phyloP scores from a whole-genome alignment of 2,113 vertebrate species.

The Beaufortia kweichowensis region DNA sequence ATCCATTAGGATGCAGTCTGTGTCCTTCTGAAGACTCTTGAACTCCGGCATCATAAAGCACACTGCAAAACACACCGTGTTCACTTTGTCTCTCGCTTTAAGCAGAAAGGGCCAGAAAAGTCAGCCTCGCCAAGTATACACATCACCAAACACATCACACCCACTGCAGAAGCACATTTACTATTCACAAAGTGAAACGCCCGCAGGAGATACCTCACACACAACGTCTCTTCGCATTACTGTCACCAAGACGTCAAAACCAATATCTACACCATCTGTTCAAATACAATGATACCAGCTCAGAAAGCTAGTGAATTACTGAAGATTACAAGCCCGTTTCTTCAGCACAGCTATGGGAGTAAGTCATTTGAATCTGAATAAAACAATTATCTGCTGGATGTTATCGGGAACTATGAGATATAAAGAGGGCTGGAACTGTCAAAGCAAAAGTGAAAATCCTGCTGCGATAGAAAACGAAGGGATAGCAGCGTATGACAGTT shows the following conservation, averaged over 20 bases:
- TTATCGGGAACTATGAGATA: constrained; percentile 28
- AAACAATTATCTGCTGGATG: constrained; percentile 39
- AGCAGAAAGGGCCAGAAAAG: neutral
- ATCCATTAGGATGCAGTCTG: neutral
- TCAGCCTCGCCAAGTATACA: constrained; percentile 4
- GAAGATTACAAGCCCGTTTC: constrained; percentile 31
- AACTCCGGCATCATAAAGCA: neutral
- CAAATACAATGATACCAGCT: neutral
- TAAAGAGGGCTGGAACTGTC: constrained; percentile 33
- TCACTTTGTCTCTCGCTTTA: constrained; percentile 12
- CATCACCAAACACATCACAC: neutral
- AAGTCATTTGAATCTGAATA: constrained; percentile 28
- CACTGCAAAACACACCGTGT: neutral
- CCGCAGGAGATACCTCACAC: constrained; percentile 8
- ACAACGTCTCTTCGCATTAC: neutral
- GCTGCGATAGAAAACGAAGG: constrained; percentile 25
- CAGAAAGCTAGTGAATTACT: constrained; percentile 19
- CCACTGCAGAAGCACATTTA: neutral
- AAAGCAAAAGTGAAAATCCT: constrained; percentile 22
- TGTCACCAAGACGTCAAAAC: constrained; percentile 14
- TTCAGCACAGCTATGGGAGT: neutral
- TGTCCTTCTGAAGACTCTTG: neutral
- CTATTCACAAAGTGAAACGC: constrained; percentile 19
- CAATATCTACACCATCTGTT: constrained; percentile 27
- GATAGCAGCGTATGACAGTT: constrained; percentile 31